Evolutionary conservation across 1,140 invertebrate genomes (phyloP), one percentile per base, ranked within the genome.

Genomic region (Achroia grisella): DNA sequence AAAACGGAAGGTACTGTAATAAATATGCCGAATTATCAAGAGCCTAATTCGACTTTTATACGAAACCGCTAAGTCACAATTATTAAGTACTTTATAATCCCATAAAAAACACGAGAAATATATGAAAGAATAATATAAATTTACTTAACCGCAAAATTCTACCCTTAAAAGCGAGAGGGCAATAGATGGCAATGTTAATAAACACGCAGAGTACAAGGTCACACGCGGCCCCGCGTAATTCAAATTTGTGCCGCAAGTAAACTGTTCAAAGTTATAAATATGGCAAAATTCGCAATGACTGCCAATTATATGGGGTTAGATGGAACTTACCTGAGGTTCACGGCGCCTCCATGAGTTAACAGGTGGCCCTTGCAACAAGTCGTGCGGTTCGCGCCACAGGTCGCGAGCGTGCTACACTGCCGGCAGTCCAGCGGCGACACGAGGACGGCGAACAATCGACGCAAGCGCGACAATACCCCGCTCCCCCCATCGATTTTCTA

Each of bases 281-380:
- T 35, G 32, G 5, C 13, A 8, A 35, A 48, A 15, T 32, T 52
- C 30, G 39, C 28, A 8, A 17, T 10, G 40, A 39, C 29, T 33
- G 34, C 6, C 23, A 31, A 5, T 14, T 31, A 34, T 14, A 10
- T 34, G 36, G 33, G 32, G 29, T 23, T 32, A 35, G 9, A 10
- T 43, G 14, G 43, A 56, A 62, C 74, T 78, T 64, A 82, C 78
- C 78, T 78, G 70, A 58, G 50, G 55, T 72, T 76, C 71, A 71
- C 68, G 70, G 62, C 46, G 65, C 63, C 66, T 71, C 76, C 75
- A 80, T 80, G 65, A 71, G 74, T 76, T 77, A 78, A 78, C 73
- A 80, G 76, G 78, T 82, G 76, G 71, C 60, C 61, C 61, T 78
- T 56, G 72, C 78, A 82, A 82, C 75, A 76, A 74, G 75, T 79